Conservation (phyloP, 2,888 invertebrate species). For the Criorhina ranunculi region DNA sequence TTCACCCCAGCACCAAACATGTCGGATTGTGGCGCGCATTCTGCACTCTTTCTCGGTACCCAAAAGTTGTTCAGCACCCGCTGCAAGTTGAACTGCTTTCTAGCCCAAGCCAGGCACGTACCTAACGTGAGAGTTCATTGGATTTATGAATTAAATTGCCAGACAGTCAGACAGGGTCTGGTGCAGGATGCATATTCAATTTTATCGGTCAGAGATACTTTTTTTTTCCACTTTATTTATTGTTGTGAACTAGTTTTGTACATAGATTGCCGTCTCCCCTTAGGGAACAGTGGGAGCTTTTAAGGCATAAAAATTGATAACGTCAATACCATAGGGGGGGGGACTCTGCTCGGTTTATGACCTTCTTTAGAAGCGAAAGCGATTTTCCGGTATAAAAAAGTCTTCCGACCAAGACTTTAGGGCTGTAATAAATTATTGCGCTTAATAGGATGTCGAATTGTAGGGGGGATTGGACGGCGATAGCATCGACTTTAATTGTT, state of each 20-base stretch:
- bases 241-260: conserved; percentile 42
- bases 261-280: conserved; percentile 9
- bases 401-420: too few relatives aligned
- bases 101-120: conserved; percentile 36
- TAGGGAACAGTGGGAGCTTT: background rate
- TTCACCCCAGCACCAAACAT: conserved; percentile 12
- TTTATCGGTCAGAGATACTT: conserved; percentile 37
- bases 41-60: conserved; percentile 5
- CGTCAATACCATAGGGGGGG: background rate
- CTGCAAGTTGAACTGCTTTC: background rate
- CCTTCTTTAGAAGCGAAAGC: conserved; percentile 35
- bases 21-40: conserved; percentile 14
- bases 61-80: background rate
- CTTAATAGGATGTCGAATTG: conserved; percentile 23
- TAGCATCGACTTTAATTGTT: conserved; percentile 43
- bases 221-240: conserved; percentile 27
- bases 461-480: background rate
- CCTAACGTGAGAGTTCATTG: conserved; percentile 41
- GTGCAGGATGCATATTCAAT: conserved; percentile 47
- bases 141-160: conserved; percentile 57
- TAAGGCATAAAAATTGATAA: background rate
- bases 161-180: conserved; percentile 23
- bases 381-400: background rate
- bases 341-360: background rate
- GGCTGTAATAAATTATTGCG: conserved; percentile 7